phyloP scores from a whole-genome alignment of 1,140 invertebrate species.

The Atopsyche davidsoni region DNA sequence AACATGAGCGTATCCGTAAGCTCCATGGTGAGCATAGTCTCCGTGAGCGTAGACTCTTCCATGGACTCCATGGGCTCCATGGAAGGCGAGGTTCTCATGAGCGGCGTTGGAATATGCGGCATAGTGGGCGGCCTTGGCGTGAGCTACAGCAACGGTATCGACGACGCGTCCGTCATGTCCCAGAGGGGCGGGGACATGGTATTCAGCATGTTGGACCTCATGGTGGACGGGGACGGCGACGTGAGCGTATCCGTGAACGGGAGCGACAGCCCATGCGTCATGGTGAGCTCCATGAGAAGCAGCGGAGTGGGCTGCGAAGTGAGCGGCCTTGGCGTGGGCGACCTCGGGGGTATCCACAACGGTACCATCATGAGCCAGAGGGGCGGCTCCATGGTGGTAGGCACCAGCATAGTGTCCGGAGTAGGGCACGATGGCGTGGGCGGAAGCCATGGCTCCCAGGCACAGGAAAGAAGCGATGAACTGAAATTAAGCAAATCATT shows the following conservation, averaged over 20 bases:
- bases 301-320: slow-evolving; percentile 1
- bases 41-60: slow-evolving; percentile 3
- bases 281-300: too few relatives aligned
- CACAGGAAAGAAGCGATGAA: not conserved
- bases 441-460: slow-evolving; percentile 2
- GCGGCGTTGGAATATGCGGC: slow-evolving; percentile 41
- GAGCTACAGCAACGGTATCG: slow-evolving; percentile 43
- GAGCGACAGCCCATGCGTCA: slow-evolving; percentile 20
- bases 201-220: slow-evolving; percentile 23
- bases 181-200: slow-evolving; percentile 20
- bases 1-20: not conserved
- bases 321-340: slow-evolving; percentile 2
- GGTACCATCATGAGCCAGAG: slow-evolving; percentile 11
- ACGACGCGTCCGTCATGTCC: slow-evolving; percentile 34
- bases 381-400: too few relatives aligned
- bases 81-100: slow-evolving; percentile 26
- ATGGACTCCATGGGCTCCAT: slow-evolving; percentile 3
- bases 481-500: slow-evolving; percentile 9
- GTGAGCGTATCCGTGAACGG: not conserved
- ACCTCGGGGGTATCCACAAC: slow-evolving; percentile 4
- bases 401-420: not conserved
- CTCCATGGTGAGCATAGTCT: slow-evolving; percentile 2
- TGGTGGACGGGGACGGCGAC: slow-evolving; percentile 40
- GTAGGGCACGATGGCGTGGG: not conserved
- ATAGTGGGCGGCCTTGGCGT: slow-evolving; percentile 42